Base-by-base conservation (phyloP, 2,888 invertebrate genomes). In the Noctua janthina region DNA sequence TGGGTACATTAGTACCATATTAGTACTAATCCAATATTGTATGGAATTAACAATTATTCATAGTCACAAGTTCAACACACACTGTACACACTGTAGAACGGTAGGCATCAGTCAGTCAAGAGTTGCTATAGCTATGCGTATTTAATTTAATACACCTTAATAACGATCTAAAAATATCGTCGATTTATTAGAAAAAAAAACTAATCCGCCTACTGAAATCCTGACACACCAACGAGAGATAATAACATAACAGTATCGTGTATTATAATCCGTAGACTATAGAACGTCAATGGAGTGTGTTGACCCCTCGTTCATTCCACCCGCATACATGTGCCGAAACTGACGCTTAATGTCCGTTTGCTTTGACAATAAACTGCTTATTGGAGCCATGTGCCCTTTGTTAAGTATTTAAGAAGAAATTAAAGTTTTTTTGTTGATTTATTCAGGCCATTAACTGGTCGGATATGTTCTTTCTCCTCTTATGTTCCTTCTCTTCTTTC, bases 281-380 rank as follows among this genome's bases (percentile, higher is more conserved):
- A 35, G 72, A 83, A 49, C 39, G 81, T 89, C 90, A 84, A 80
- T 75, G 23, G 85, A 81, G 87, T 86, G 84, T 89, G 88, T 81
- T 81, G 90, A 90, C 90, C 89, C 54, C 68, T 39, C 74, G 89
- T 89, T 90, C 90, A 87, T 89, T 90, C 87, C 89, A 90, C 89
- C 89, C 89, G 89, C 90, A 88, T 90, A 79, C 88, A 83, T 90
- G 79, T 83, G 84, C 87, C 90, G 82, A 89, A 90, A 88, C 81
- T 83, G 81, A 83, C 69, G 64, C 77, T 56, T 79, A 73, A 89
- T 85, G 76, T 68, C 68, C 78, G 80, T 78, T 88, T 80, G 80
- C 84, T 87, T 85, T 80, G 81, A 84, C 85, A 90, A 88, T 89
- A 87, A 89, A 85, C 83, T 75, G 80, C 80, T 84, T 78, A 89